These are phyloP conservation scores for Rhinatrema bivittatum DNA, from an alignment of 2,797 vertebrate genomes.

Conservation along the genomic window DNA sequence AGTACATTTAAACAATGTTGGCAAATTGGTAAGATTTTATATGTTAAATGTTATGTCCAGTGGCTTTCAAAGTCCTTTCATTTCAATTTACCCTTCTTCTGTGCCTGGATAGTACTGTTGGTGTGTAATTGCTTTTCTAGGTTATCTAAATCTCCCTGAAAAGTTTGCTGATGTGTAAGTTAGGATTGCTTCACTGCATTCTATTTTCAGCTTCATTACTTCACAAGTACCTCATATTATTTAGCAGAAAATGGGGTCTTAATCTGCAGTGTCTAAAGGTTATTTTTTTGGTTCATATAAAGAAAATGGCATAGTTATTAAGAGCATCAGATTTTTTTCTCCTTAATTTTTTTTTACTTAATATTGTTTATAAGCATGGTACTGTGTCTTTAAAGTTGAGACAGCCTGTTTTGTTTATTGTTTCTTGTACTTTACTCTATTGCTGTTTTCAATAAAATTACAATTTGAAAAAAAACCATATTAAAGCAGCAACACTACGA, in stretches of 20 bases:
- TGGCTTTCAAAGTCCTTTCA: neutral
- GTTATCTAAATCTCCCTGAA: neutral
- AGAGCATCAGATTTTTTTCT: no score
- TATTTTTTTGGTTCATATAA: neutral
- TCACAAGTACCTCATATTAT: neutral
- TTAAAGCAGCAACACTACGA: no score
- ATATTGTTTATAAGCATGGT: no score
- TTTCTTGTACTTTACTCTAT: no score
- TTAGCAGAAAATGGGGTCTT: constrained; percentile 3
- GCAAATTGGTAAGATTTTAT: neutral
- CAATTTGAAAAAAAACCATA: no score
- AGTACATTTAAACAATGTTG: no score
- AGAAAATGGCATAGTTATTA: no score
- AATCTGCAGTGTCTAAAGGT: neutral
- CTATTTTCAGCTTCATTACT: constrained; percentile 19
- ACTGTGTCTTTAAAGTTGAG: no score
- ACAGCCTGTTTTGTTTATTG: no score
- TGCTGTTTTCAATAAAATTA: no score
- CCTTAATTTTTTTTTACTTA: no score
- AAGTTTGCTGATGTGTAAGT: constrained; percentile 9
- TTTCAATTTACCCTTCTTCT: neutral
- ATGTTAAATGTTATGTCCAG: neutral
- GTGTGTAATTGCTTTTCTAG: neutral
- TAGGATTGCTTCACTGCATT: constrained; percentile 3
- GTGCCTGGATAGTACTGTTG: neutral